Percentiles rank a stretch among this genome's conserved stretches.
phyloP scores from a whole-genome alignment of 2,888 invertebrate genomes.

The Drosophila nr. perissopoda region DNA sequence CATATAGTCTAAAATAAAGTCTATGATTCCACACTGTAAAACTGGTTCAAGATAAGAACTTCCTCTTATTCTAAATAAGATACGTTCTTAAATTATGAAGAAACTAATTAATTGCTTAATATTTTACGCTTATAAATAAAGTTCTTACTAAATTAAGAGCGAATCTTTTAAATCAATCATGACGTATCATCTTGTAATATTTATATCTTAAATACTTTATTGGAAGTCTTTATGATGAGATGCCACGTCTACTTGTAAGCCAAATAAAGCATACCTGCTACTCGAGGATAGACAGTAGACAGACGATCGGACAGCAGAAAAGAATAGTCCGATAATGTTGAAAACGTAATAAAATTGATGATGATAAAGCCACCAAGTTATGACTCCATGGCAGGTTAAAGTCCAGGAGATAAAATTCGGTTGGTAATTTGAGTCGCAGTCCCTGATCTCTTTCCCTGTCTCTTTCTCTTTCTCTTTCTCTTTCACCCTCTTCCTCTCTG shows the following conservation, averaged over 20 bases:
- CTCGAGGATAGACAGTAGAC: not conserved
- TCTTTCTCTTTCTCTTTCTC: not conserved
- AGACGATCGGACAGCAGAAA: constrained; percentile 5
- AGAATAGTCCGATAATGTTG: constrained; percentile 22
- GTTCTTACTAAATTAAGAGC: not conserved
- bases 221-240: not conserved
- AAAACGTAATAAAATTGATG: constrained; percentile 37
- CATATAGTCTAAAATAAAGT: not conserved
- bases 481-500: not conserved
- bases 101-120: not conserved
- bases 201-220: not conserved
- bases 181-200: not conserved
- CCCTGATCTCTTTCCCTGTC: not conserved
- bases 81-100: not conserved
- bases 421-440: constrained; percentile 41
- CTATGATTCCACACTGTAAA: not conserved
- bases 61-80: not conserved
- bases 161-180: not conserved
- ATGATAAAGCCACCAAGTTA: constrained; percentile 41
- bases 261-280: not conserved
- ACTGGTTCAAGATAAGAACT: not conserved
- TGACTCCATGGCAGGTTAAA: constrained; percentile 36
- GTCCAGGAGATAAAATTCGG: constrained; percentile 11
- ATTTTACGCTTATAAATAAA: not conserved
- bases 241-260: not conserved